Evolutionary conservation across 2,888 invertebrate species (phyloP).

Genomic region (Yponomeuta malinellus): DNA sequence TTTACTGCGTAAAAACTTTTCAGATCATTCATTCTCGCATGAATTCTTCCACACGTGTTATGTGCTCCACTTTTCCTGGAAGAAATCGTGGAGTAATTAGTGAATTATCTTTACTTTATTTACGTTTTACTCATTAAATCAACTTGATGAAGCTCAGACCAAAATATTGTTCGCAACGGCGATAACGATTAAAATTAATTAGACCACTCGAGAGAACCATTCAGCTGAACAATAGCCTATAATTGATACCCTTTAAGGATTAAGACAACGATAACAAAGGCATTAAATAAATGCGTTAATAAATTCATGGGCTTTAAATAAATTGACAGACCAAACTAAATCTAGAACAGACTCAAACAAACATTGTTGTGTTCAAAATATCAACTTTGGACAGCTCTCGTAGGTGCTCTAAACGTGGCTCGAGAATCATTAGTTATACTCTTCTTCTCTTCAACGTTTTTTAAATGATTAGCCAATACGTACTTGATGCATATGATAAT

Average conservation of each 20-base stretch:
- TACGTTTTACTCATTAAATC: neutral
- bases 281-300: neutral
- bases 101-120: neutral
- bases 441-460: too few species aligned
- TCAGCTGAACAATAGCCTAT: neutral
- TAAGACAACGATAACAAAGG: neutral
- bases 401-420: too few species aligned
- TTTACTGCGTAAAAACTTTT: constrained; percentile 65
- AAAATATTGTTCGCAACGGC: neutral
- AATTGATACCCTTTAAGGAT: neutral
- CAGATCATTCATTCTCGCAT: constrained; percentile 67
- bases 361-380: too few species aligned
- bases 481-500: too few species aligned
- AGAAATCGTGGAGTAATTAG: neutral
- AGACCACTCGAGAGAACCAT: neutral
- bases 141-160: neutral
- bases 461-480: too few species aligned
- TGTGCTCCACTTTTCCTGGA: neutral
- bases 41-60: constrained; percentile 24
- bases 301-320: neutral
- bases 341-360: too few species aligned
- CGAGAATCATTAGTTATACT: too few species aligned
- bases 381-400: too few species aligned
- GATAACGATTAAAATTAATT: neutral
- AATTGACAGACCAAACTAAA: too few species aligned